phyloP scores from a whole-genome alignment of 2,888 invertebrate genomes.

The Hymenopus coronatus region DNA sequence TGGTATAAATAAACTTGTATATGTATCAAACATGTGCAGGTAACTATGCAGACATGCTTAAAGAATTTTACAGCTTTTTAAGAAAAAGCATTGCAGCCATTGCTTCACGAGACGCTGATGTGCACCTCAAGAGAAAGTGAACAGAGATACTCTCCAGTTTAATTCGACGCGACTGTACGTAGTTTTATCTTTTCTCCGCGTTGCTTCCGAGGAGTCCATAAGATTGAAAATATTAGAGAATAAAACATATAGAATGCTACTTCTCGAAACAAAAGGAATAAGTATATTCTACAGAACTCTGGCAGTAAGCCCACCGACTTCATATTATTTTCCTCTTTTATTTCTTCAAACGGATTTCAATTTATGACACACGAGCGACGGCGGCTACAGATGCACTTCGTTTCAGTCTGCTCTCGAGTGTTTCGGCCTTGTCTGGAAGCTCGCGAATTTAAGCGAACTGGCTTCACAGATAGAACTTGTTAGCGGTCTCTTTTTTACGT shows the following conservation, averaged over 20 bases:
- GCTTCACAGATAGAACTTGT: not conserved
- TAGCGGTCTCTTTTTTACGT: not conserved
- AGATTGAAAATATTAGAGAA: conserved; percentile 13
- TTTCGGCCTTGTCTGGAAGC: not conserved
- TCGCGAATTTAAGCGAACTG: not conserved
- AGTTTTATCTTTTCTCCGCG: not conserved
- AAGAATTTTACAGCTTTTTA: too few species aligned
- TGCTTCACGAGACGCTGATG: too few species aligned
- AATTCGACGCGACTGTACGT: not conserved
- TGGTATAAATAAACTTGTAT: too few species aligned
- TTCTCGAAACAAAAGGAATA: conserved; percentile 5
- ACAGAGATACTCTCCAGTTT: not conserved
- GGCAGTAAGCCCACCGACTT: conserved; percentile 4
- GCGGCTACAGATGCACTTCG: not conserved
- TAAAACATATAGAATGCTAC: not conserved
- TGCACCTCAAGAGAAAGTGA: not conserved
- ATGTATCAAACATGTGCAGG: too few species aligned
- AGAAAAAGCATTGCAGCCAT: too few species aligned
- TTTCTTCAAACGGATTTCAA: not conserved
- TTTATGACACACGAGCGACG: not conserved
- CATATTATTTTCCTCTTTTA: not conserved
- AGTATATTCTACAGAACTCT: not conserved
- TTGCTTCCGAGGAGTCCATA: not conserved
- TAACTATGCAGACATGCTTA: too few species aligned
- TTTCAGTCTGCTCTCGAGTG: not conserved